Evolutionary conservation across 2,888 invertebrate genomes (phyloP).

Genomic region (Stenodema calcarata): DNA sequence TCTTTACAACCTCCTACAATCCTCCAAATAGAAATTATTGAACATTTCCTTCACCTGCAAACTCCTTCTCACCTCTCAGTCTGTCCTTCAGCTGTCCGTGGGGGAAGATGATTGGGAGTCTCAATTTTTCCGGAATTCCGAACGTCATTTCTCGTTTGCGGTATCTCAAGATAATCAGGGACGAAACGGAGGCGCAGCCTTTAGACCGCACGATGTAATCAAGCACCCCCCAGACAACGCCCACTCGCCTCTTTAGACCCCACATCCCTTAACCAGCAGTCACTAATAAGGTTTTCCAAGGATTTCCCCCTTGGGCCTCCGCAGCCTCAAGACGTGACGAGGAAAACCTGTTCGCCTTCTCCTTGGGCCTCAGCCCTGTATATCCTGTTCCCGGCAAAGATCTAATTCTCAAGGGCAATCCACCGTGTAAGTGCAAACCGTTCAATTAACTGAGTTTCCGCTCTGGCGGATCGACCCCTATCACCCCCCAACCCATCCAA

Average conservation of each 20-base stretch:
- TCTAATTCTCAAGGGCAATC: constrained; percentile 48
- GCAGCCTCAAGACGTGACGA: constrained; percentile 38
- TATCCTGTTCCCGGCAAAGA: constrained; percentile 38
- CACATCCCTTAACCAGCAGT: background rate
- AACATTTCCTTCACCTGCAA: no score
- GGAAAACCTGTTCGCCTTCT: constrained; percentile 31
- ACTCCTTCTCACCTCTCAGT: no score
- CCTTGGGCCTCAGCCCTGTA: background rate
- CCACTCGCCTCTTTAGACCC: background rate
- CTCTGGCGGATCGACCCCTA: constrained; percentile 24
- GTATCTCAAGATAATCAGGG: constrained; percentile 14
- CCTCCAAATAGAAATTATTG: no score
- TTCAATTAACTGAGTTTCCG: constrained; percentile 48
- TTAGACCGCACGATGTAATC: constrained; percentile 15
- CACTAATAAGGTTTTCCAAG: constrained; percentile 43
- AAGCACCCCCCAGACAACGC: background rate
- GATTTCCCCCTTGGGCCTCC: constrained; percentile 38
- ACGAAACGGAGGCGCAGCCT: background rate
- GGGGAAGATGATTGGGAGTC: background rate
- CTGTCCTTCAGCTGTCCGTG: background rate
- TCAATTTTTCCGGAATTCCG: constrained; percentile 14
- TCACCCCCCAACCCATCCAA: background rate
- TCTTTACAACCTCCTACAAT: no score
- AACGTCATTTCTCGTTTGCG: constrained; percentile 38
- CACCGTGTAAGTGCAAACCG: constrained; percentile 49